Percentiles rank a stretch among this genome's conserved stretches.
phyloP scores from a whole-genome alignment of 2,888 invertebrate species.

The Drosophila neotestacea region DNA sequence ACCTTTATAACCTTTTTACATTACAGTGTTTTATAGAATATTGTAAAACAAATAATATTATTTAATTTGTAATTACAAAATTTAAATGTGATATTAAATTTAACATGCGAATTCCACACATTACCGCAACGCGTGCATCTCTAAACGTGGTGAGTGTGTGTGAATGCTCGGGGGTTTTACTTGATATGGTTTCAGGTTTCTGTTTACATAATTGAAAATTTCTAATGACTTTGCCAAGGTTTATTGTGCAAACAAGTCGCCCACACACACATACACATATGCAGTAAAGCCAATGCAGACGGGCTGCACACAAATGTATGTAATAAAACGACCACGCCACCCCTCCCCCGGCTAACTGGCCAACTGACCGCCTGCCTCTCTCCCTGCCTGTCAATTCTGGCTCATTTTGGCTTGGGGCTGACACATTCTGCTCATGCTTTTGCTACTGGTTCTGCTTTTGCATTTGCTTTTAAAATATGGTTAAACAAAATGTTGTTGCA shows the following conservation, averaged over 20 bases:
- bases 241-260: slow-evolving; percentile 63
- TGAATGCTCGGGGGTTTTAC: slow-evolving; percentile 11
- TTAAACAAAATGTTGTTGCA: slow-evolving; percentile 51
- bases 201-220: slow-evolving; percentile 76
- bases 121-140: slow-evolving; percentile 30
- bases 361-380: slow-evolving; percentile 2
- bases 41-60: background rate
- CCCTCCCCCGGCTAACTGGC: background rate
- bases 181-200: slow-evolving; percentile 36
- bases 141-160: slow-evolving; percentile 10
- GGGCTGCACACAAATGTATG: slow-evolving; percentile 20
- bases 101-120: background rate
- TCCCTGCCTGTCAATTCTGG: slow-evolving; percentile 17
- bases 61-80: too few species aligned
- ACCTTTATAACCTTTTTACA: too few species aligned
- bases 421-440: slow-evolving; percentile 45
- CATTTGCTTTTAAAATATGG: slow-evolving; percentile 62
- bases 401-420: slow-evolving; percentile 60
- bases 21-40: background rate
- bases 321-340: slow-evolving; percentile 32
- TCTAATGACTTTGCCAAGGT: slow-evolving; percentile 71
- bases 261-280: slow-evolving; percentile 8
- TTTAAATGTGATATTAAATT: background rate
- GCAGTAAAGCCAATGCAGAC: slow-evolving; percentile 4
- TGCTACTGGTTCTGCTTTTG: slow-evolving; percentile 4